A percentile compares a stretch with the other conserved stretches of the same genome.
Evolutionary conservation across 35 echinoderm and acorn worm species (phyloP).

Genomic region (Heliocidaris tuberculata): DNA sequence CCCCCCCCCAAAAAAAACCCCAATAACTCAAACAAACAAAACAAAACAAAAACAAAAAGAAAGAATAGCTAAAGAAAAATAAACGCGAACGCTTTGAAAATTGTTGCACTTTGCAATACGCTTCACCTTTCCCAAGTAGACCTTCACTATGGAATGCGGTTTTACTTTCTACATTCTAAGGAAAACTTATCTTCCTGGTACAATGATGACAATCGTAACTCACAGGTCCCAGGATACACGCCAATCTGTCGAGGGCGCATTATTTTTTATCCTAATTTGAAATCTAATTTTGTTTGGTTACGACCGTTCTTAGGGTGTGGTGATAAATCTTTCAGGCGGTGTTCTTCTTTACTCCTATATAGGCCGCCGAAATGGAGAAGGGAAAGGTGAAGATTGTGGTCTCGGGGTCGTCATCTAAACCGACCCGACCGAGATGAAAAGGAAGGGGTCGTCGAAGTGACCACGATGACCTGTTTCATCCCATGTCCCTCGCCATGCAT

Average conservation of each 20-base stretch:
- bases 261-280: conserved; percentile 6
- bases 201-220: not conserved
- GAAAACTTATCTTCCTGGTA: not conserved
- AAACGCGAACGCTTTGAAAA: not conserved
- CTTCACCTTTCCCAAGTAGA: not conserved
- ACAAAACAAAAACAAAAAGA: too few species aligned
- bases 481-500: not conserved
- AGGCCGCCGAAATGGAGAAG: not conserved
- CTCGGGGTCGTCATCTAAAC: not conserved
- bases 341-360: not conserved
- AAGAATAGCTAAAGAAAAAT: too few species aligned
- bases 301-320: not conserved
- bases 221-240: not conserved
- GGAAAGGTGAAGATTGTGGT: not conserved
- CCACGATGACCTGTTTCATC: not conserved
- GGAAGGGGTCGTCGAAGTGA: not conserved
- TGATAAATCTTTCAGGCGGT: not conserved
- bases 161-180: not conserved
- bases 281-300: conserved; percentile 14
- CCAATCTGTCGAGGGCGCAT: not conserved
- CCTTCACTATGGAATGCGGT: not conserved
- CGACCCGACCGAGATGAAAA: not conserved
- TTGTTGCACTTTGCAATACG: not conserved
- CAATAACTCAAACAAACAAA: not conserved
- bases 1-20: not conserved